These are phyloP conservation scores for Enteromius afrohamiltoni DNA, from an alignment of 2,797 vertebrate species.

Conservation along the genomic window DNA sequence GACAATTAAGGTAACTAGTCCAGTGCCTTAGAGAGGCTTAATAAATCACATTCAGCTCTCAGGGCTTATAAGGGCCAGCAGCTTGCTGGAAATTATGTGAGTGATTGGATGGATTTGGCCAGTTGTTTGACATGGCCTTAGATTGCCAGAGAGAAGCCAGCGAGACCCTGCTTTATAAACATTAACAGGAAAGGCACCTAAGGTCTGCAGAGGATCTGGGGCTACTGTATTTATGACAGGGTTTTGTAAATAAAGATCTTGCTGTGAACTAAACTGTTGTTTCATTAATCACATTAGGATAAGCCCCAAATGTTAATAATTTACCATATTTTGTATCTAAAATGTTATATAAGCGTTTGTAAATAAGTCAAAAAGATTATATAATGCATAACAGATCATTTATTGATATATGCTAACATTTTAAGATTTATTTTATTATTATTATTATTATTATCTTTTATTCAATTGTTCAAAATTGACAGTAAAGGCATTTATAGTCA, in stretches of 20 bases:
- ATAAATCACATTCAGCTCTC: conserved; percentile 50
- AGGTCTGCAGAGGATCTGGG: conserved; percentile 63
- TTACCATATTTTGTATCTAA: neutral
- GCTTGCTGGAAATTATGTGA: conserved; percentile 55
- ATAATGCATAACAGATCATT: neutral
- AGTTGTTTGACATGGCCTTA: conserved; percentile 71
- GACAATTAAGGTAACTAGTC: conserved; percentile 50
- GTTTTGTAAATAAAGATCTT: conserved; percentile 60
- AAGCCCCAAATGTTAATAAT: neutral
- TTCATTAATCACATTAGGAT: conserved; percentile 33
- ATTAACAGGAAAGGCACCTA: conserved; percentile 65
- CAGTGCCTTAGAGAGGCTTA: conserved; percentile 38
- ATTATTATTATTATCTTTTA: neutral
- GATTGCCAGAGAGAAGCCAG: conserved; percentile 68
- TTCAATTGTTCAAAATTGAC: neutral
- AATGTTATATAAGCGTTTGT: neutral
- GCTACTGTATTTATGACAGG: conserved; percentile 63
- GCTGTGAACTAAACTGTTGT: conserved; percentile 29
- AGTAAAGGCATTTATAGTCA: neutral
- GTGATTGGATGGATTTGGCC: conserved; percentile 64
- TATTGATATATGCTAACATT: neutral
- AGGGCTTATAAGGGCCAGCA: conserved; percentile 35
- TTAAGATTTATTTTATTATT: neutral
- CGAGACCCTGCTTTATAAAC: conserved; percentile 72
- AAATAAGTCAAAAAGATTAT: neutral